Percentiles rank a stretch among this genome's conserved stretches.
phyloP scores from a whole-genome alignment of 1,140 invertebrate species.

The Tribolium castaneum region DNA sequence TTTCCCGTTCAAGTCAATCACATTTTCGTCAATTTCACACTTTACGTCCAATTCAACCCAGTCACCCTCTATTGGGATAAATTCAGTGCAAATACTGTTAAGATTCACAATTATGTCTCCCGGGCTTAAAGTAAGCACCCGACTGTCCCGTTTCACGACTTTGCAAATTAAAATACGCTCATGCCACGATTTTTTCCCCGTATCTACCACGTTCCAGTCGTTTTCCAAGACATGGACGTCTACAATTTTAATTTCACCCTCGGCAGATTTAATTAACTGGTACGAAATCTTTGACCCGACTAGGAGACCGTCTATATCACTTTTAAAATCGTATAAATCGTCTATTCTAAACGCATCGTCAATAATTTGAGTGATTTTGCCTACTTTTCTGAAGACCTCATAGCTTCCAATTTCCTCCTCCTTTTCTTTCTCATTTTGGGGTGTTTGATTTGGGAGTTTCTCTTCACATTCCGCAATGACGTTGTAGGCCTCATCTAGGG shows the following conservation, averaged over 20 bases:
- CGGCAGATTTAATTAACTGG: slow-evolving; percentile 38
- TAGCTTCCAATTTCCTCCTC: not conserved
- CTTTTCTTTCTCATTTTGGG: not conserved
- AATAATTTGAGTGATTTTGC: not conserved
- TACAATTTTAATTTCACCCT: slow-evolving; percentile 40
- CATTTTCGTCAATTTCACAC: slow-evolving; percentile 67
- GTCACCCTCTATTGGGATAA: slow-evolving; percentile 71
- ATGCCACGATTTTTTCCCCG: slow-evolving; percentile 50
- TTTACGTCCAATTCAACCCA: slow-evolving; percentile 71
- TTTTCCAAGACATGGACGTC: slow-evolving; percentile 51
- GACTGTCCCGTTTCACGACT: slow-evolving; percentile 52
- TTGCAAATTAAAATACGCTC: slow-evolving; percentile 55
- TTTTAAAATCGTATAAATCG: slow-evolving; percentile 50
- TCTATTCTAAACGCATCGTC: slow-evolving; percentile 47
- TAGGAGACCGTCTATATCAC: slow-evolving; percentile 32
- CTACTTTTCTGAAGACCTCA: not conserved
- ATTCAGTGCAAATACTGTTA: slow-evolving; percentile 61
- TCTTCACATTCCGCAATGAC: not conserved
- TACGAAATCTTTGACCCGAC: slow-evolving; percentile 54
- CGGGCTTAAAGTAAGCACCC: slow-evolving; percentile 51
- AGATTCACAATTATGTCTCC: slow-evolving; percentile 57
- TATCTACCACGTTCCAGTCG: slow-evolving; percentile 54
- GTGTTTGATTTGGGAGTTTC: not conserved
- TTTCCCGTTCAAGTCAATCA: slow-evolving; percentile 66
- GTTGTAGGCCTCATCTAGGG: slow-evolving; percentile 45